Evolutionary conservation across 2,113 vertebrate genomes (phyloP).

Genomic region (Gobius niger): DNA sequence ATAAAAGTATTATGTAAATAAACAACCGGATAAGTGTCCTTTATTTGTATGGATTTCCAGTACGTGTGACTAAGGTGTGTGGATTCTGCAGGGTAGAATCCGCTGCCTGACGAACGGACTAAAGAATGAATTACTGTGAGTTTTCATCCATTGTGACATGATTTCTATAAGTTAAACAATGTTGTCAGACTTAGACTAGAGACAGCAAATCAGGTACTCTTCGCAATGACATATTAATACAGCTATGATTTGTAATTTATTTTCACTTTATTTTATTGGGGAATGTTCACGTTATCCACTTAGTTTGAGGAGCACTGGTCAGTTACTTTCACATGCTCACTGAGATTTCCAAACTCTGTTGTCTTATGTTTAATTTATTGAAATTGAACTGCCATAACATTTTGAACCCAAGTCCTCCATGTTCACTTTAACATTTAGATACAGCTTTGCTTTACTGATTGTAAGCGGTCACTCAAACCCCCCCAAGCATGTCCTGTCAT

Average conservation of each 20-base stretch:
- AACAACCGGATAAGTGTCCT: conserved; percentile 72
- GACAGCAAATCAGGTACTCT: conserved; percentile 80
- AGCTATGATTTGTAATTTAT: conserved; percentile 77
- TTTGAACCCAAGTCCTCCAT: conserved; percentile 60
- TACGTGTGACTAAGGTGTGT: conserved; percentile 67
- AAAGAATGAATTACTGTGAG: conserved; percentile 79
- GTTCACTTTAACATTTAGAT: conserved; percentile 41
- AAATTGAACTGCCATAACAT: conserved; percentile 63
- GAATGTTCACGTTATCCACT: conserved; percentile 61
- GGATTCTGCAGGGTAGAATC: conserved; percentile 84
- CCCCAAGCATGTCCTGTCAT: conserved; percentile 63
- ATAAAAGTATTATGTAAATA: conserved; percentile 81
- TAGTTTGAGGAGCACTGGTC: conserved; percentile 54
- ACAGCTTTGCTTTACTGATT: conserved; percentile 69
- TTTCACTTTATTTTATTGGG: conserved; percentile 62
- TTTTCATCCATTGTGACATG: conserved; percentile 65
- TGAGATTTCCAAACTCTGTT: conserved; percentile 56
- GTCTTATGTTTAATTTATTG: conserved; percentile 76
- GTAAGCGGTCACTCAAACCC: conserved; percentile 53
- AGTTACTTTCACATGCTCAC: conserved; percentile 63
- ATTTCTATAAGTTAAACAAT: conserved; percentile 77
- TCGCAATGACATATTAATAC: conserved; percentile 66
- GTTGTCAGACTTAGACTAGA: conserved; percentile 71
- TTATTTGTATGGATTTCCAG: conserved; percentile 73
- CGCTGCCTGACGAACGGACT: conserved; percentile 67